Conservation (phyloP, 2,888 invertebrate species). For the Drosophila limbata region DNA sequence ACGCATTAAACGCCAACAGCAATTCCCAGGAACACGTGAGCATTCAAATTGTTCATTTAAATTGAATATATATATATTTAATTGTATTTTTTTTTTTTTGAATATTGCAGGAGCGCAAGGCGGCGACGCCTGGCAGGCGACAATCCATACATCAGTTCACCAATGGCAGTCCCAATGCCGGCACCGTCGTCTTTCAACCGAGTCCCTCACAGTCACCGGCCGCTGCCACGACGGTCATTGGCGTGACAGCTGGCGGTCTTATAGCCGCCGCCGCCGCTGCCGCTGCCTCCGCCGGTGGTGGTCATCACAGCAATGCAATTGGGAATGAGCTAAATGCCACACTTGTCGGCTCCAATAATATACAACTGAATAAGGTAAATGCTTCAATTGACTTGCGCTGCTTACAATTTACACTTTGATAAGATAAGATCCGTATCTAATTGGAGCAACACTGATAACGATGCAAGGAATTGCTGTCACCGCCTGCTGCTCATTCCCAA, state of each 20-base stretch:
- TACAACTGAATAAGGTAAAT: slow-evolving; percentile 85
- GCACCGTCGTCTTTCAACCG: slow-evolving; percentile 85
- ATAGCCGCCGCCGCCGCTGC: slow-evolving; percentile 67
- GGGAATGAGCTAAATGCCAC: slow-evolving; percentile 86
- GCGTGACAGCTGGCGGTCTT: slow-evolving; percentile 83
- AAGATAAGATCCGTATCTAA: slow-evolving; percentile 55
- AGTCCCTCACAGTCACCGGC: slow-evolving; percentile 86
- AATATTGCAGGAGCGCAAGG: slow-evolving; percentile 84
- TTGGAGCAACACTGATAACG: slow-evolving; percentile 39
- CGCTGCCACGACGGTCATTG: slow-evolving; percentile 85
- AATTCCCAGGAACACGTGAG: slow-evolving; percentile 85
- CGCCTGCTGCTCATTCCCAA: background rate
- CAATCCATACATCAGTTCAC: slow-evolving; percentile 85
- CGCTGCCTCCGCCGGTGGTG: slow-evolving; percentile 25
- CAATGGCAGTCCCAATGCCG: slow-evolving; percentile 85
- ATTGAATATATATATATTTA: no score
- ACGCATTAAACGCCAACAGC: slow-evolving; percentile 84
- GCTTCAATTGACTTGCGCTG: slow-evolving; percentile 8
- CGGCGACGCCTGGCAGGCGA: slow-evolving; percentile 86
- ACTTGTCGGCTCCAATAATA: slow-evolving; percentile 86
- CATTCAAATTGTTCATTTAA: no score
- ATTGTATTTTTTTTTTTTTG: background rate
- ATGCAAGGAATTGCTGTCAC: background rate
- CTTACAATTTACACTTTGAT: slow-evolving; percentile 16
- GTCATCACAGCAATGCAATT: slow-evolving; percentile 70